Conservation (phyloP, 1,140 invertebrate species). For the Sminthurides bifidus region DNA sequence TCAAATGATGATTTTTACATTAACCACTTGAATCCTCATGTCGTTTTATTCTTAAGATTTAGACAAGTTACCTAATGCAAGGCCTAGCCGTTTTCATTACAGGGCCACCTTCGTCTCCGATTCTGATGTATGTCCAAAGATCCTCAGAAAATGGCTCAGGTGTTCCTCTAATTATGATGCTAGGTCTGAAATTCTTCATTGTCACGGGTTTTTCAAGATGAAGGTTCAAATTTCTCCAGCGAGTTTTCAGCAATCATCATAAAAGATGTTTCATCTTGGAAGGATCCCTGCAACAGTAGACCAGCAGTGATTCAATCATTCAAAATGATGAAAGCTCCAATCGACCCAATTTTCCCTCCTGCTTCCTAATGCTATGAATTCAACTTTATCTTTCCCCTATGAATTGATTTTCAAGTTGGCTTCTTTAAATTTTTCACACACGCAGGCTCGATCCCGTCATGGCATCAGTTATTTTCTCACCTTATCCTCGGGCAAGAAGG, state of each 20-base stretch:
- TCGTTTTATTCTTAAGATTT: not conserved
- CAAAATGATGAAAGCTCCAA: not conserved
- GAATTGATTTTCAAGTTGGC: not conserved
- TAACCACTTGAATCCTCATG: not conserved
- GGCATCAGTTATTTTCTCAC: too few species aligned
- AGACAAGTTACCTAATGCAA: slow-evolving; percentile 28
- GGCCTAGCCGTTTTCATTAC: slow-evolving; percentile 30
- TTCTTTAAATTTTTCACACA: not conserved
- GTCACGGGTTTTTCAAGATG: slow-evolving; percentile 32
- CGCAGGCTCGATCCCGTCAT: not conserved
- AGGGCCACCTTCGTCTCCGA: slow-evolving; percentile 30
- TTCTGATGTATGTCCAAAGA: slow-evolving; percentile 31
- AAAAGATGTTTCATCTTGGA: slow-evolving; percentile 35
- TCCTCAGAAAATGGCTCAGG: slow-evolving; percentile 33
- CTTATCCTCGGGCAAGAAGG: slow-evolving; percentile 18
- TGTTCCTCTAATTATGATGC: slow-evolving; percentile 29
- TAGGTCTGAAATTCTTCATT: slow-evolving; percentile 33
- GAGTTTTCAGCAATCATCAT: slow-evolving; percentile 35
- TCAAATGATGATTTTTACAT: not conserved
- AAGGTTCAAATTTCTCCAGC: slow-evolving; percentile 34
- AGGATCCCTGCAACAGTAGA: slow-evolving; percentile 31
- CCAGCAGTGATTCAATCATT: not conserved
- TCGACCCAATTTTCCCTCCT: too few species aligned
- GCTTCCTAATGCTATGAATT: too few species aligned
- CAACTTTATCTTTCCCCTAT: too few species aligned